Evolutionary conservation across 2,888 invertebrate genomes (phyloP).

Genomic region (Himalopsyche tibetana): DNA sequence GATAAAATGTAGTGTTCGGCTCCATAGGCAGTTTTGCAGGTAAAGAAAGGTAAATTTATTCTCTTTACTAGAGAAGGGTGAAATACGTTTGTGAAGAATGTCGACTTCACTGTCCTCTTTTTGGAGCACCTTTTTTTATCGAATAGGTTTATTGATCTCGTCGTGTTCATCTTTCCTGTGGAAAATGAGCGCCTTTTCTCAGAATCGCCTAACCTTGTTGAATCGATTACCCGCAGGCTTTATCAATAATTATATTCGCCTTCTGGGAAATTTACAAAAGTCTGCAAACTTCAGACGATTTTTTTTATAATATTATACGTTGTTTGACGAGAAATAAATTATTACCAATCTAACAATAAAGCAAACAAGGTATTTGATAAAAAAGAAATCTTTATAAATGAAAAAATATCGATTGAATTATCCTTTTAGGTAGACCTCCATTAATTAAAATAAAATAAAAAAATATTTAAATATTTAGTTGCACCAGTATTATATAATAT

Average conservation of each 20-base stretch:
- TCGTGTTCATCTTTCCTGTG: not conserved
- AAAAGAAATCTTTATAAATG: too few relatives aligned
- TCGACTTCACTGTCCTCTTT: not conserved
- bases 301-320: too few relatives aligned
- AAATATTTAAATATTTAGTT: too few relatives aligned
- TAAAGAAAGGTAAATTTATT: conserved; percentile 40
- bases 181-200: conserved; percentile 28
- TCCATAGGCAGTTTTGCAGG: not conserved
- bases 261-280: conserved; percentile 3
- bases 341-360: too few relatives aligned
- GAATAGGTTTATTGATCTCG: conserved; percentile 34
- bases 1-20: not conserved
- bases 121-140: not conserved
- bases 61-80: conserved; percentile 1
- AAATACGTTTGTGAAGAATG: conserved; percentile 31
- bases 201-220: conserved; percentile 20
- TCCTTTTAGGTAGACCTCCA: too few relatives aligned
- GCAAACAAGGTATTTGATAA: too few relatives aligned
- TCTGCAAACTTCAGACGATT: not conserved
- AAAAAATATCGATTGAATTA: too few relatives aligned
- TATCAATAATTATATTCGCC: not conserved
- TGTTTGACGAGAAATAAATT: too few relatives aligned
- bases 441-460: too few relatives aligned
- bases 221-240: not conserved
- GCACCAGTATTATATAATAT: too few relatives aligned